Conservation (phyloP, 2,113 vertebrate species). For the Cheirogaleus medius region DNA sequence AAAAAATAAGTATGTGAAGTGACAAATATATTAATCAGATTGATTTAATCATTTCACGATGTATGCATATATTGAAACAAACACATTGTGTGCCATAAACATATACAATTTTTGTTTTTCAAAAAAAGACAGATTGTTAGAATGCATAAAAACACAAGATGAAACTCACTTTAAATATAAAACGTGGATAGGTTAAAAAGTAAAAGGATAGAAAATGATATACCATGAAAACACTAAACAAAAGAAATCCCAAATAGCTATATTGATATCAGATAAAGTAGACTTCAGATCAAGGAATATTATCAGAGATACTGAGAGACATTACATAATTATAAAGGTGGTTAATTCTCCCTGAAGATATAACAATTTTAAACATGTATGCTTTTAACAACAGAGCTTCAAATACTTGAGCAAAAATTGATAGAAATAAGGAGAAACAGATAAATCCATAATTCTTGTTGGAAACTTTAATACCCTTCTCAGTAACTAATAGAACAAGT, state of each 20-base stretch:
- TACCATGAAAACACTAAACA: background rate
- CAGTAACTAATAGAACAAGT: background rate
- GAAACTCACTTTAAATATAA: background rate
- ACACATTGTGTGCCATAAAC: background rate
- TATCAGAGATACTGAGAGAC: background rate
- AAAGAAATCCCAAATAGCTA: background rate
- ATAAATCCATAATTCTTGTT: background rate
- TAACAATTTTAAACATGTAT: background rate
- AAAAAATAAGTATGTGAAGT: background rate
- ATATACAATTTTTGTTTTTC: background rate
- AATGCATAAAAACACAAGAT: background rate
- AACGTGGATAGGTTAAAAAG: background rate
- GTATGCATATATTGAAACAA: background rate
- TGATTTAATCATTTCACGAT: background rate
- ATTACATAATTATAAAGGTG: background rate
- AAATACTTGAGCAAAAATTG: conserved; percentile 25
- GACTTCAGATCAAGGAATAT: background rate
- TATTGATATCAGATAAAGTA: background rate
- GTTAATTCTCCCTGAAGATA: background rate
- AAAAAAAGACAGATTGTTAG: background rate
- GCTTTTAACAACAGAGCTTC: background rate
- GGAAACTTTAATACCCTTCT: background rate
- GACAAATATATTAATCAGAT: background rate
- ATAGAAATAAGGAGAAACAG: background rate
- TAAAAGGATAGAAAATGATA: background rate